phyloP scores from a whole-genome alignment of 2,113 vertebrate genomes.

The Myotis yumanensis region DNA sequence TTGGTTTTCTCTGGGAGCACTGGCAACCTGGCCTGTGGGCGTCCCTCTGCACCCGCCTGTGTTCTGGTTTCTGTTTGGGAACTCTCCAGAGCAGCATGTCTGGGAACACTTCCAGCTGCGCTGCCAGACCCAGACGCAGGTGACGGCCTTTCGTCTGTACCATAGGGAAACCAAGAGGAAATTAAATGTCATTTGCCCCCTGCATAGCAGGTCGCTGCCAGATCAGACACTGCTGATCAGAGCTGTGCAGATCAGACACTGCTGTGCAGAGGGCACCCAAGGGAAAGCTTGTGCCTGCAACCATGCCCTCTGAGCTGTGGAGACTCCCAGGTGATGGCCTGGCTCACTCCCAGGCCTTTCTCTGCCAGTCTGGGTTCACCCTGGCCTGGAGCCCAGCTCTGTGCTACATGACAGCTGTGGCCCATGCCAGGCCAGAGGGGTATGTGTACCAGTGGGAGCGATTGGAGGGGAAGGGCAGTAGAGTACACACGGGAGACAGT shows the following conservation, averaged over 20 bases:
- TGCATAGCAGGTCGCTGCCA: constrained; percentile 73
- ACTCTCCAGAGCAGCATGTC: constrained; percentile 70
- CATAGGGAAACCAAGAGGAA: constrained; percentile 75
- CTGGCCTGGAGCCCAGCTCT: constrained; percentile 64
- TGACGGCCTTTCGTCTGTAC: constrained; percentile 78
- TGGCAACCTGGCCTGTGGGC: not conserved
- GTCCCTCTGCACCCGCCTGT: constrained; percentile 3
- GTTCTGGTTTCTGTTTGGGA: constrained; percentile 70
- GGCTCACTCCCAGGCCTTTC: constrained; percentile 70
- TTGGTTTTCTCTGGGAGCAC: constrained; percentile 43
- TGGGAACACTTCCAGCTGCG: constrained; percentile 76
- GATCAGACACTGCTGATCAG: constrained; percentile 73
- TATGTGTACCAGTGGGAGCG: not conserved
- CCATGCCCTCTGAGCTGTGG: constrained; percentile 69
- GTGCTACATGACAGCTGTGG: constrained; percentile 67
- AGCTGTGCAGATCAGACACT: constrained; percentile 64
- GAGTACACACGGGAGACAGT: constrained; percentile 15
- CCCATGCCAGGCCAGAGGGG: constrained; percentile 48
- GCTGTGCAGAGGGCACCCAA: constrained; percentile 50
- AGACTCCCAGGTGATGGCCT: constrained; percentile 71
- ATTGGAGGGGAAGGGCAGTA: not conserved
- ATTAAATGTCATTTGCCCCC: constrained; percentile 80
- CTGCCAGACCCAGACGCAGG: constrained; percentile 76
- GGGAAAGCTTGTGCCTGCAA: constrained; percentile 57
- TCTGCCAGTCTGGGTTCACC: constrained; percentile 62